A percentile compares a stretch with the other conserved stretches of the same genome.
These are phyloP conservation scores for Phalacrocorax carbo DNA, from an alignment of 2,113 vertebrate genomes.

Conservation along the genomic window DNA sequence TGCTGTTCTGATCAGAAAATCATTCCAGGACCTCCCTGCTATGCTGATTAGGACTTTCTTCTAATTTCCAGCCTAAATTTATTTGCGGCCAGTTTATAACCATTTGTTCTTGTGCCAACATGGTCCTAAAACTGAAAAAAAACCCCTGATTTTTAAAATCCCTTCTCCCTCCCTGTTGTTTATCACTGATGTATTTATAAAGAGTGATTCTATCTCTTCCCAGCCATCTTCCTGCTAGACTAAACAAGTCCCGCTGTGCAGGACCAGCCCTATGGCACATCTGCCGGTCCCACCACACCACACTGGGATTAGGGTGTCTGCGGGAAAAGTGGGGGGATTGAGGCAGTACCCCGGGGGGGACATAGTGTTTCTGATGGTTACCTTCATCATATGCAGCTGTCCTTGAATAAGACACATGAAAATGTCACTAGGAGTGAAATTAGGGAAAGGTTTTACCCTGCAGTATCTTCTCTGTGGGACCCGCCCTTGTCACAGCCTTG, in stretches of 20 bases:
- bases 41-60: slow-evolving; percentile 9
- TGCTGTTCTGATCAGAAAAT: neutral
- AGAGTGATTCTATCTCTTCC: neutral
- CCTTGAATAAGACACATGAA: neutral
- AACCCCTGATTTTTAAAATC: neutral
- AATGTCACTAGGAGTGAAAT: neutral
- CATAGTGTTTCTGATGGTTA: neutral
- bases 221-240: neutral
- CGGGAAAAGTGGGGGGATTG: neutral
- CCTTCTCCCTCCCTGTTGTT: neutral
- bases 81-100: neutral
- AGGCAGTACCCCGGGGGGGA: neutral
- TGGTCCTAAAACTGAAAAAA: neutral
- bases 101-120: slow-evolving; percentile 9
- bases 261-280: neutral
- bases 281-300: neutral
- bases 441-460: neutral
- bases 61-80: slow-evolving; percentile 1
- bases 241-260: neutral
- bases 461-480: neutral
- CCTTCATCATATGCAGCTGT: neutral
- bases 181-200: neutral
- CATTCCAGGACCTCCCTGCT: neutral
- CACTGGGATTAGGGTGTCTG: neutral
- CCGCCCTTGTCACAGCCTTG: neutral